phyloP scores from a whole-genome alignment of 2,113 vertebrate genomes.

The Cavia porcellus region DNA sequence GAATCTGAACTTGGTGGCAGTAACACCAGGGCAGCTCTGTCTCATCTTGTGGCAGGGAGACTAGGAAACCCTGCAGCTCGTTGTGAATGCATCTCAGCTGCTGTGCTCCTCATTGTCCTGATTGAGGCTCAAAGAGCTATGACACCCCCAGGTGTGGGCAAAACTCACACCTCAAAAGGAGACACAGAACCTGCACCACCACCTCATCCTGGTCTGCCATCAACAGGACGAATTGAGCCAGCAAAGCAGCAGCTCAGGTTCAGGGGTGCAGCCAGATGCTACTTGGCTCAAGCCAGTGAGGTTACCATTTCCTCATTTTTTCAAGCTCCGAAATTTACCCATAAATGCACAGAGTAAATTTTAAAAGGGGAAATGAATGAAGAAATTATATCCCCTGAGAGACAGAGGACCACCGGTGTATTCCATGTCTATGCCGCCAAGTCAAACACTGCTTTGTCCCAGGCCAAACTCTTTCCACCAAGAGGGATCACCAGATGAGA shows the following conservation, averaged over 20 bases:
- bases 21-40: not conserved
- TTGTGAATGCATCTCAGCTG: not conserved
- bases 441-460: conserved; percentile 29
- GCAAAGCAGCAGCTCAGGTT: not conserved
- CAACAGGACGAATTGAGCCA: not conserved
- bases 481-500: not conserved
- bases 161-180: not conserved
- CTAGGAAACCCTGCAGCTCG: not conserved
- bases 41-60: not conserved
- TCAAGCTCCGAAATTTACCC: conserved; percentile 11
- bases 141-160: not conserved
- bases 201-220: not conserved
- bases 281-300: not conserved
- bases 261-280: not conserved
- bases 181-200: not conserved
- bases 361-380: conserved; percentile 51
- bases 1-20: not conserved
- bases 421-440: conserved; percentile 20
- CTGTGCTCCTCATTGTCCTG: not conserved
- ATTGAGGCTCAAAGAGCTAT: not conserved
- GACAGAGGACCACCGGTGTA: conserved; percentile 53
- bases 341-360: conserved; percentile 51
- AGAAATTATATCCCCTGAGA: conserved; percentile 48
- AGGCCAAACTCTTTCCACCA: not conserved
- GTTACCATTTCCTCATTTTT: conserved; percentile 56